Conservation (phyloP, 2,797 vertebrate genomes). For the Lagocephalus sceleratus region DNA sequence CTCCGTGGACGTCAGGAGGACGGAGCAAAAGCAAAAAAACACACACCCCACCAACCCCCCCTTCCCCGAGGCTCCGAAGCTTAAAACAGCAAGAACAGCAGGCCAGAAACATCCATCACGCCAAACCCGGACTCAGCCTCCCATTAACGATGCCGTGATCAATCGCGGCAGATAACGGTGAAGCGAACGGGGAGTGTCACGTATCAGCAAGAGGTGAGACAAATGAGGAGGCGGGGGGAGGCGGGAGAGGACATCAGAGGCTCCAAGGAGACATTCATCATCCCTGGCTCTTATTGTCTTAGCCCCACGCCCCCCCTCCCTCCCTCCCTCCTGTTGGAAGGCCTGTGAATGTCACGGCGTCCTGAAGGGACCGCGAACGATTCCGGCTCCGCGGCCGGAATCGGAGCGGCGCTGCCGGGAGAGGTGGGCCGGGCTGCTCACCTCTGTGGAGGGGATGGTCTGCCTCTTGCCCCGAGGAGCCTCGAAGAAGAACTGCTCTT, state of each 20-base stretch:
- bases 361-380: slow-evolving; percentile 44
- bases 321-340: slow-evolving; percentile 16
- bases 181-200: slow-evolving; percentile 9
- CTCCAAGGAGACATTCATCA: slow-evolving; percentile 33
- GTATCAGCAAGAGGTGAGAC: background rate
- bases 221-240: background rate
- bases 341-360: slow-evolving; percentile 44
- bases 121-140: background rate
- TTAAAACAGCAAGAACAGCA: background rate
- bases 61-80: slow-evolving; percentile 2
- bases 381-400: slow-evolving; percentile 57
- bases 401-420: slow-evolving; percentile 64
- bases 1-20: background rate
- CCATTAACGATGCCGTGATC: slow-evolving; percentile 2
- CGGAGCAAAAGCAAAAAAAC: background rate
- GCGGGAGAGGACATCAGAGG: slow-evolving; percentile 9
- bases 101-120: background rate
- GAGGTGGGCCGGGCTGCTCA: slow-evolving; percentile 79
- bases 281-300: slow-evolving; percentile 37
- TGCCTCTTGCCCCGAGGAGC: slow-evolving; percentile 96
- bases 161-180: background rate
- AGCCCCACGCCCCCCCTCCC: slow-evolving; percentile 1
- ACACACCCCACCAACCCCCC: no score
- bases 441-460: slow-evolving; percentile 87
- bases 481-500: slow-evolving; percentile 97